Evolutionary conservation across 2,113 vertebrate species (phyloP), one percentile per base, ranked within the genome.

Genomic region (Sialia sialis): DNA sequence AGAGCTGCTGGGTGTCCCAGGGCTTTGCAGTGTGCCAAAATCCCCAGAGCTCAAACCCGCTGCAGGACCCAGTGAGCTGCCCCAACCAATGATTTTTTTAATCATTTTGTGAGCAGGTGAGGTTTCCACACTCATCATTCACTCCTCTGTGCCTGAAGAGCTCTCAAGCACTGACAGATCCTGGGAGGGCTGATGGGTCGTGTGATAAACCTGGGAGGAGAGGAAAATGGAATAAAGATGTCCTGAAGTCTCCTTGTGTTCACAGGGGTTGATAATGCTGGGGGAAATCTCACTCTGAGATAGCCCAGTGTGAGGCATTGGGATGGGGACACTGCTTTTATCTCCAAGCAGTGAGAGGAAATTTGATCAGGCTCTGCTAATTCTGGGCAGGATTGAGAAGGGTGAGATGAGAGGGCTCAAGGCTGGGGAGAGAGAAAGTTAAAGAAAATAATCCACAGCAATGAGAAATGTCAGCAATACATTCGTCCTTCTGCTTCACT

Each of bases 281-380:
- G 26, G 29, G 51, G 39, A 30, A 73, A 75, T 74, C 25, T 68
- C 6, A 3, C 54, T 38, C 23, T 0, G 84, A 92, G 93, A 64
- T 38, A 49, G 62, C 58, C 13, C 52, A n/a, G 87, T 18, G 4
- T n/a, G 80, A 72, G 83, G 94, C 77, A 41, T 84, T 22, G 36
- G 77, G 58, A 59, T 68, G 84, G 60, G 36, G 20, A 18, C 44
- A 9, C 7, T 15, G 70, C 85, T 92, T 92, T 90, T 88, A 83
- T 92, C 82, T 76, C 82, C 30, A 4, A 72, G 82, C 94, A 43
- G 29, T 1, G 84, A 56, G 26, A 12, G 59, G 82, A 62, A 72
- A 77, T 77, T 70, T 93, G 92, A 92, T 95, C 85, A 54, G 79
- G 66, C 84, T 91, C 75, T 93, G 89, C 64, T 89, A 75, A 78